Conservation (phyloP, 2,113 vertebrate species). For the Bos taurus region ARS-UCD2.0 NC_037336.1:13342501-13343000, state of each 20-base stretch:
- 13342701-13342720: background rate
- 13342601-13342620: background rate
- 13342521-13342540: background rate
- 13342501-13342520: background rate
- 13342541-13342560: background rate
- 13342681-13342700: background rate
- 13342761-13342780: background rate
- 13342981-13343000: background rate
- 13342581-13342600: background rate
- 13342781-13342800: background rate
- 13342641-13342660: background rate
- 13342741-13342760: background rate
- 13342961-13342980: background rate
- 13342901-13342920: background rate
- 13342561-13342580: background rate
- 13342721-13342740: background rate
- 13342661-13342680: background rate
- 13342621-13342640: background rate
- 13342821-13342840: background rate
- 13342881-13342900: background rate
- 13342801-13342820: background rate
- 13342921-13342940: background rate
- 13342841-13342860: background rate
- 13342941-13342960: background rate
- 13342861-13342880: background rate